Base-by-base conservation (phyloP, 92 coral and sea anemone species). In the Micromussa lordhowensis region DNA sequence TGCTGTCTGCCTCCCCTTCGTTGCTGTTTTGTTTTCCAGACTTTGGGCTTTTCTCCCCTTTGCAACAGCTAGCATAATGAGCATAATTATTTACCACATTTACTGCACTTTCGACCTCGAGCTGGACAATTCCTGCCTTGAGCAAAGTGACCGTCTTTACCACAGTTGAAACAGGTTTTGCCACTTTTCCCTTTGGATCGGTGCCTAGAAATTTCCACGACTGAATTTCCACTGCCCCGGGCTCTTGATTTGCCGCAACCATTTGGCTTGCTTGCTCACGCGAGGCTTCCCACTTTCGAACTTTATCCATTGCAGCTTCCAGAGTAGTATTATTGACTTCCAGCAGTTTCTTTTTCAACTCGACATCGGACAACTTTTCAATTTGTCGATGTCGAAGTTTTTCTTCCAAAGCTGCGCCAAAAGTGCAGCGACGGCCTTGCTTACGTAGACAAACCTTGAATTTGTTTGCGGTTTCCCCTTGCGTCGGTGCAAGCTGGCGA, bases 241-340 rank as follows among this genome's bases (percentile, higher is more conserved):
- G 55, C 11, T 81, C 82, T 81, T 54, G 78, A 44, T 0, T 16
- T 40, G 82, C 61, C 3, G 49, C 29, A 10, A 87, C 78, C 91
- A 92, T 92, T 51, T 87, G 84, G 7, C 75, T 82, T 10, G 87
- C 93, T 87, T 93, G 93, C 72, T 64, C 73, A 68, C 57, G 73
- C n/a, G 89, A 85, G 24, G 95, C 82, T 71, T 93, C 93, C 93
- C 91, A 86, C 74, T 69, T 90, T 6, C 91, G 91, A 64, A 89
- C 91, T 68, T 82, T 82, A 28, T 70, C 77, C 58, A 93, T 84
- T 16, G 93, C 93, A 82, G 58, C 80, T 73, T 93, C 93, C 72
- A 93, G 64, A 70, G 91, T 86, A 78, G 90, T 92, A 86, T 92
- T 92, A 24, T 76, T 90, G 34, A 90, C 91, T 82, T 87, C 89